Conservation (phyloP, 2,888 invertebrate genomes). For the Bellardia pandia region DNA sequence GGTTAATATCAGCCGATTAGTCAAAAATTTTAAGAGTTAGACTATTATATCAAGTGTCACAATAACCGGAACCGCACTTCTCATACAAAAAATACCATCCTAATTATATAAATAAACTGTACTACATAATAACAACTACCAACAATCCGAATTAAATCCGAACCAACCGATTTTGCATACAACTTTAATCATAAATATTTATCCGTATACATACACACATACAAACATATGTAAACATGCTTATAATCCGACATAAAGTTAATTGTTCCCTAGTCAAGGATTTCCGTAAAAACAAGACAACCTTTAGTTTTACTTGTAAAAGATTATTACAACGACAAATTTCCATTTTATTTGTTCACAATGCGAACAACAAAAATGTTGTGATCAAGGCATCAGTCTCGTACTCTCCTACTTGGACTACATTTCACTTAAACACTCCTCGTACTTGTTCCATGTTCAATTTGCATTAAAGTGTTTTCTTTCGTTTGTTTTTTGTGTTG, state of each 20-base stretch:
- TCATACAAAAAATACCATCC: too few species aligned
- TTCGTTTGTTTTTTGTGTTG: constrained; percentile 15
- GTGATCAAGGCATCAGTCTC: not conserved
- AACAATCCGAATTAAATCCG: too few species aligned
- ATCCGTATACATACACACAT: not conserved
- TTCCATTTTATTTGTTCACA: constrained; percentile 3
- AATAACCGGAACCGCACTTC: too few species aligned
- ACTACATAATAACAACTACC: too few species aligned
- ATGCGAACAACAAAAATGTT: not conserved
- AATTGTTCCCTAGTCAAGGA: constrained; percentile 11
- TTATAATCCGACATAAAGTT: not conserved
- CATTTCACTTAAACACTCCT: constrained; percentile 32
- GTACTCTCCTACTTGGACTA: not conserved
- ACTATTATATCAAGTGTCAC: too few species aligned
- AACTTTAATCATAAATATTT: too few species aligned
- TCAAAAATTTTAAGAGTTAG: too few species aligned
- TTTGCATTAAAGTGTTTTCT: constrained; percentile 34
- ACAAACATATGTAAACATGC: not conserved
- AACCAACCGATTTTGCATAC: too few species aligned
- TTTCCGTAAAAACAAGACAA: constrained; percentile 13
- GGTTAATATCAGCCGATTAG: too few species aligned
- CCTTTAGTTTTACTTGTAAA: not conserved
- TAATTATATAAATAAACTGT: too few species aligned
- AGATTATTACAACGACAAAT: constrained; percentile 2
- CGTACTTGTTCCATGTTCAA: constrained; percentile 13